Evolutionary conservation across 2,888 invertebrate genomes (phyloP).

Genomic region (Hartigia nigra): DNA sequence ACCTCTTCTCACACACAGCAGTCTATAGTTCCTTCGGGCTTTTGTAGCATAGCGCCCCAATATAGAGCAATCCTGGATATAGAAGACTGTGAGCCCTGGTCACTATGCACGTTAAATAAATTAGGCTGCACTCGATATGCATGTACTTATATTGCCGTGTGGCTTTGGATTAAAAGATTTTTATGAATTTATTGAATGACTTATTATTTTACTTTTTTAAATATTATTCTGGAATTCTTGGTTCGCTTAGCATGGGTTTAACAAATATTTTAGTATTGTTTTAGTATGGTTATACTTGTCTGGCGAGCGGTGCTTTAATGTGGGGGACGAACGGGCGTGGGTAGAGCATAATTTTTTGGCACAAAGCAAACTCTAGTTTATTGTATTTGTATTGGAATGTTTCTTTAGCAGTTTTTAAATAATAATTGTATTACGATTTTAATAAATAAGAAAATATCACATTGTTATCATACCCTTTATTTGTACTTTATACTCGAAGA

Average conservation of each 20-base stretch:
- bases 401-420: not conserved
- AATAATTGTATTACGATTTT: not conserved
- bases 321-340: not conserved
- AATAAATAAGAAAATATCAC: not conserved
- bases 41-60: conserved; percentile 37
- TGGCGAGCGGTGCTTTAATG: not conserved
- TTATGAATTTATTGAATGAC: not conserved
- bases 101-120: not conserved
- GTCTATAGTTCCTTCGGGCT: conserved; percentile 38
- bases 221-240: not conserved
- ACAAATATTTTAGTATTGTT: not conserved
- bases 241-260: not conserved
- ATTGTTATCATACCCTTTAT: not conserved
- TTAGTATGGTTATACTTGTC: not conserved
- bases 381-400: not conserved
- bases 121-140: not conserved
- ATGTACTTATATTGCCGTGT: not conserved
- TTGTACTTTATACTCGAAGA: not conserved
- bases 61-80: conserved; percentile 28
- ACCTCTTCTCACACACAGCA: conserved; percentile 31
- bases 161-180: not conserved
- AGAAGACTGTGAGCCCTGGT: conserved; percentile 23
- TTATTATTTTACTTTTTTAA: not conserved
- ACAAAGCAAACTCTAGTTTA: not conserved
- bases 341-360: not conserved